Base-by-base conservation (phyloP, 1,140 invertebrate genomes). In the Teleogryllus occipitalis region DNA sequence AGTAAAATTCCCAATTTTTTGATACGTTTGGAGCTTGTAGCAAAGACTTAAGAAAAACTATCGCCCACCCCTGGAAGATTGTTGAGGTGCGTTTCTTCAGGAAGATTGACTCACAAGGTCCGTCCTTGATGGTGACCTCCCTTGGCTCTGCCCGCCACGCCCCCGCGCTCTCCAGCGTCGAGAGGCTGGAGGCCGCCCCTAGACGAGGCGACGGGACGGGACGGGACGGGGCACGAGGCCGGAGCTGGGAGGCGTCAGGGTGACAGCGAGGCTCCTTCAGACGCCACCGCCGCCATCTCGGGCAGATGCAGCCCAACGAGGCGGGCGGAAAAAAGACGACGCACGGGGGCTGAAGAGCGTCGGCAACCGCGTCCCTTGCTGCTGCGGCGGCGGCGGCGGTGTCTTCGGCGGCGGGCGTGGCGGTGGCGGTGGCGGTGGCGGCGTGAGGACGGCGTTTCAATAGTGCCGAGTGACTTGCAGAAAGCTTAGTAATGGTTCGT, bases 401-500 rank as follows among this genome's bases (percentile, higher is more conserved):
- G 10, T 65, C 54, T 10, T 18, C 10, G 54, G 54, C 54, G 54
- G 54, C 27, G 27, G 54, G 2, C 2, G 54, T 7, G 10, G 54
- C 54, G 54, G 10, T 7, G 54, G 10, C 0, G 2, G 10, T 65
- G 54, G 10, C 54, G 54, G 10, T 65, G 54, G 10, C 54, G 18
- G 10, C 54, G 10, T 14, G 54, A 65, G 10, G 54, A 65, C 54
- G 54, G 54, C 54, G 54, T 65, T 65, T 65, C 54, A 65, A 65
- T 65, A 65, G 54, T 65, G 54, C 10, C 54, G 10, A 18, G 18
- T 65, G 54, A 65, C 54, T 65, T 65, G 54, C 54, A 65, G 54
- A 65, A 65, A 65, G 54, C 54, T 65, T 65, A 65, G 54, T 65
- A 65, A 65, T 65, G 54, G 54, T 65, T 65, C 54, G 54, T 65